Conservation (phyloP, 2,888 invertebrate species). For the Cheilosia variabilis region DNA sequence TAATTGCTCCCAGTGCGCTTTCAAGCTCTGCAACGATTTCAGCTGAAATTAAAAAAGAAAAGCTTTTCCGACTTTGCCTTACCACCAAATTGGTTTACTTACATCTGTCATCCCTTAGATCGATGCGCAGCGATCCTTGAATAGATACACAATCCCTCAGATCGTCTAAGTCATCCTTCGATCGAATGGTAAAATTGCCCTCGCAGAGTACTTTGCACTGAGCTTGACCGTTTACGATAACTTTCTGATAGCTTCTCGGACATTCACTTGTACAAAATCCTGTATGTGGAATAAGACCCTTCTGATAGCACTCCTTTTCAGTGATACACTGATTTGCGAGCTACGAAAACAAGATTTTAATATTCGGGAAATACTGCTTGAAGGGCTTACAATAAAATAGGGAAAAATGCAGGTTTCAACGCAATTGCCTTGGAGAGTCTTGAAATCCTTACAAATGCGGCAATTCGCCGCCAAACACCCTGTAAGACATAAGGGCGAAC, state of each 20-base stretch:
- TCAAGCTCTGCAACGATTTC: conserved; percentile 84
- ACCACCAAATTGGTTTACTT: not conserved
- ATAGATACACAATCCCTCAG: conserved; percentile 89
- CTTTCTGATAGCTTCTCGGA: conserved; percentile 84
- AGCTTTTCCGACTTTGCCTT: not conserved
- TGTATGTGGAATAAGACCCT: conserved; percentile 76
- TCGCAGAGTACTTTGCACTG: conserved; percentile 78
- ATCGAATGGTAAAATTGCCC: conserved; percentile 77
- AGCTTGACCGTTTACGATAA: conserved; percentile 27
- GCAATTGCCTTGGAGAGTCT: conserved; percentile 79
- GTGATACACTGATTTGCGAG: conserved; percentile 76
- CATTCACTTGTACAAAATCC: conserved; percentile 87
- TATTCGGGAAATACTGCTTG: not conserved
- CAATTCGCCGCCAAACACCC: conserved; percentile 90
- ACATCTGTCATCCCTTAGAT: conserved; percentile 79
- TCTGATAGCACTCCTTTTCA: conserved; percentile 76
- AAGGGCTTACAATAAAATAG: conserved; percentile 48
- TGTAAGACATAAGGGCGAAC: conserved; percentile 89
- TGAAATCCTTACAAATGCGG: conserved; percentile 79
- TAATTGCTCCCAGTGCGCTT: conserved; percentile 86
- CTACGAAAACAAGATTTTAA: not conserved
- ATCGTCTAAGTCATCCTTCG: conserved; percentile 77
- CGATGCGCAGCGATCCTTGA: conserved; percentile 87
- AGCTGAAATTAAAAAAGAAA: conserved; percentile 74
- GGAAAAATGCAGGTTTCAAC: conserved; percentile 77